phyloP scores from a whole-genome alignment of 2,113 vertebrate genomes.

The Megaptera novaeangliae region DNA sequence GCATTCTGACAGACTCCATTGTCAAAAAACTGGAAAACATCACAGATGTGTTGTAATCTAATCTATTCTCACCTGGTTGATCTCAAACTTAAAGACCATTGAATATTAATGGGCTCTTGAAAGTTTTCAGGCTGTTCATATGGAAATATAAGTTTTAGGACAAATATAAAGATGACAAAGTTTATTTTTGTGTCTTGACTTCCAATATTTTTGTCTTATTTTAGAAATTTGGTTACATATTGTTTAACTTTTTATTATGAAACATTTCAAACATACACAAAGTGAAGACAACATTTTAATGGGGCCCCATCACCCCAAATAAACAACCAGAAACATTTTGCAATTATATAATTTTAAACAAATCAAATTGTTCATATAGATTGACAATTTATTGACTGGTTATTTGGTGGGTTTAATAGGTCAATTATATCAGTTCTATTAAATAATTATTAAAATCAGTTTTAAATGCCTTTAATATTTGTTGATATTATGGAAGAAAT shows the following conservation, averaged over 20 bases:
- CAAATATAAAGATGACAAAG: background rate
- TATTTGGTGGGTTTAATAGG: background rate
- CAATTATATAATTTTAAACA: background rate
- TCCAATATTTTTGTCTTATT: background rate
- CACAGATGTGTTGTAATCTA: background rate
- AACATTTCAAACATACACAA: background rate
- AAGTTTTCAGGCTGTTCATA: background rate
- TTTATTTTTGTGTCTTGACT: background rate
- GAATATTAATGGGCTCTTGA: background rate
- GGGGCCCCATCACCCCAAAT: background rate
- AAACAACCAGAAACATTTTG: background rate
- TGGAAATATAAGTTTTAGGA: background rate
- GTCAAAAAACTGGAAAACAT: background rate
- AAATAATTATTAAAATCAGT: background rate
- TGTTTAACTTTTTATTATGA: background rate
- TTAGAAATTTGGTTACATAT: background rate
- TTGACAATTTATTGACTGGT: background rate
- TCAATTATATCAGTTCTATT: background rate
- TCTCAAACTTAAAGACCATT: background rate
- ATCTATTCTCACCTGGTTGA: background rate
- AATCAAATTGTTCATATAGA: background rate
- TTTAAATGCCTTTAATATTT: background rate
- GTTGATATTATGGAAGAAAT: background rate
- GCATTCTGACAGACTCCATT: background rate
- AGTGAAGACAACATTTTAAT: background rate